phyloP scores from a whole-genome alignment of 2,797 vertebrate genomes.

The Capromys pilorides region DNA sequence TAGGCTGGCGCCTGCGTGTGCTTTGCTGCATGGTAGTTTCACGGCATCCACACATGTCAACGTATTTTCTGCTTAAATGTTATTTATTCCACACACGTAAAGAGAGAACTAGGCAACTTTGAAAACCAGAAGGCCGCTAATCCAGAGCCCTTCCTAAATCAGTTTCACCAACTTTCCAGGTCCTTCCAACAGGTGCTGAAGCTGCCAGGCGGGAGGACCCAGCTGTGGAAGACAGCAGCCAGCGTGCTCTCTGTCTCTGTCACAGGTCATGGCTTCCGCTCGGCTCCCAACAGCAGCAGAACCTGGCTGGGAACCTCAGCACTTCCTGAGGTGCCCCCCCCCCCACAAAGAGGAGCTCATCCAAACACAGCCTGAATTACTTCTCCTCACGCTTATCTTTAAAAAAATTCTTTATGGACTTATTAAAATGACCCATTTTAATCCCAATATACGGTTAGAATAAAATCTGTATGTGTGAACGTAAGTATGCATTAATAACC shows the following conservation, averaged over 20 bases:
- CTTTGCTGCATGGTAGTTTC: background rate
- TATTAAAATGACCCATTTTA: background rate
- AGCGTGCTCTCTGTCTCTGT: background rate
- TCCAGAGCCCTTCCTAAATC: background rate
- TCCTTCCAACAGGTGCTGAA: background rate
- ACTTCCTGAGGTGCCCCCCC: background rate
- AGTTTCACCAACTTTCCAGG: background rate
- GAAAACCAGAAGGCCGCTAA: background rate
- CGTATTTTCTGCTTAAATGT: background rate
- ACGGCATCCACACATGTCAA: background rate
- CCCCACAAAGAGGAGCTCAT: background rate
- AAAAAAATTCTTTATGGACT: background rate
- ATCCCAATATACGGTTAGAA: background rate
- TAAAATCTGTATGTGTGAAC: background rate
- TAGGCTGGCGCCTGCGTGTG: background rate
- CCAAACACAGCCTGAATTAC: background rate
- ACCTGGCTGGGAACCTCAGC: background rate
- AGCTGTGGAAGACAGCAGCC: background rate
- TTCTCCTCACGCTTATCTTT: background rate
- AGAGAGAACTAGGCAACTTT: conserved; percentile 17
- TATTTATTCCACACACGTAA: background rate
- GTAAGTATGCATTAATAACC: background rate
- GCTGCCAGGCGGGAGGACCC: background rate
- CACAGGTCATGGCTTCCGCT: background rate
- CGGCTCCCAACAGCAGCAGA: background rate